Evolutionary conservation across 2,113 vertebrate species (phyloP).

Genomic region (Bostrychus sinensis): DNA sequence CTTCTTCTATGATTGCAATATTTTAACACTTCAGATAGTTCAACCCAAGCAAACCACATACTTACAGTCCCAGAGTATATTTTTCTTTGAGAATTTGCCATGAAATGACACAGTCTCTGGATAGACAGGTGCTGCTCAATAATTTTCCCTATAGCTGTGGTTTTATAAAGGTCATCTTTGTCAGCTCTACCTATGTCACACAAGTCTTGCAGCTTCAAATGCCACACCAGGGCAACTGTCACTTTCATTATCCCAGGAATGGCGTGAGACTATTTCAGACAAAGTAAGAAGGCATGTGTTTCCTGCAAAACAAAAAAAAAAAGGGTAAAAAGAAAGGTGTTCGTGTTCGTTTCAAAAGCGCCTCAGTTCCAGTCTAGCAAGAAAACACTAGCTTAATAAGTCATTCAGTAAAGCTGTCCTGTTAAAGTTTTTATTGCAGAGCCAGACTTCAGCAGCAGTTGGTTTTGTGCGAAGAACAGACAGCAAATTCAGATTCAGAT

Average conservation of each 20-base stretch:
- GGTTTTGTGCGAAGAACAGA: constrained; percentile 35
- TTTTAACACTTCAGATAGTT: too few species aligned
- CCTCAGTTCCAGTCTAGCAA: constrained; percentile 52
- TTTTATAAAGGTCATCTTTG: constrained; percentile 55
- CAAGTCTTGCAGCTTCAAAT: constrained; percentile 44
- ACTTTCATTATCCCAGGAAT: constrained; percentile 48
- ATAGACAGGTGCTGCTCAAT: constrained; percentile 14
- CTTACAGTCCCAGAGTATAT: too few species aligned
- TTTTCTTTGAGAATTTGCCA: background rate
- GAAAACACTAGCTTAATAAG: constrained; percentile 62
- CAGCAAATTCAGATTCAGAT: constrained; percentile 35
- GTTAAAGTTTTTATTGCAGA: constrained; percentile 62
- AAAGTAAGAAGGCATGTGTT: constrained; percentile 25
- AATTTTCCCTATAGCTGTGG: background rate
- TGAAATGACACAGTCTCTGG: background rate
- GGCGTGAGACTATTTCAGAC: constrained; percentile 51
- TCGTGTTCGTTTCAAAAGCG: constrained; percentile 64
- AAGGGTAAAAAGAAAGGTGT: constrained; percentile 43
- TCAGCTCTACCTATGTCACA: constrained; percentile 26
- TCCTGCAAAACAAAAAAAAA: background rate
- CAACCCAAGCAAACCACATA: too few species aligned
- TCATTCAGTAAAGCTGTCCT: constrained; percentile 69
- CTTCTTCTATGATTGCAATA: background rate
- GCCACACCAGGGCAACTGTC: constrained; percentile 57
- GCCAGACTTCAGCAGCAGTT: constrained; percentile 39